Conservation (phyloP, 2,113 vertebrate genomes). For the Oplegnathus fasciatus region DNA sequence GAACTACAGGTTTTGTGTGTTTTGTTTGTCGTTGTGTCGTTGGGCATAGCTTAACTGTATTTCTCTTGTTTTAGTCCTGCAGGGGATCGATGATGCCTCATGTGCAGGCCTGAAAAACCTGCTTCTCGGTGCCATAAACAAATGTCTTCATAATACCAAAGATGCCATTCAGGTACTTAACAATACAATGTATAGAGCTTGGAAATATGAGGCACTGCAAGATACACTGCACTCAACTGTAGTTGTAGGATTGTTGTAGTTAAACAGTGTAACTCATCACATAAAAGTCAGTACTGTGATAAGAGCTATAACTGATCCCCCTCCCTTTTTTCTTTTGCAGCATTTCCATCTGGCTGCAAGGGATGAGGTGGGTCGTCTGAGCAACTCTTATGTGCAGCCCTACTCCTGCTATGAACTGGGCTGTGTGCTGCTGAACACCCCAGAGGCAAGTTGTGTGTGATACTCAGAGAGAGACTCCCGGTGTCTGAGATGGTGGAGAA, state of each 20-base stretch:
- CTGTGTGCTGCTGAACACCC: conserved; percentile 90
- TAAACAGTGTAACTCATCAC: neutral
- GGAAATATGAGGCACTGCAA: neutral
- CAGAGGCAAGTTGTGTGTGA: conserved; percentile 85
- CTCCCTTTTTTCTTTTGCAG: conserved; percentile 63
- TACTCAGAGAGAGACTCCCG: neutral
- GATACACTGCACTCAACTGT: neutral
- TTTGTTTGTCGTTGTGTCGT: neutral
- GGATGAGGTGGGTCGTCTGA: conserved; percentile 90
- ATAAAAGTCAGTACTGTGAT: neutral
- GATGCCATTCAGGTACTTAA: conserved; percentile 90
- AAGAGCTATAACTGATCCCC: neutral
- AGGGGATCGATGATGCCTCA: conserved; percentile 88
- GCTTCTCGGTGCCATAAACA: conserved; percentile 94
- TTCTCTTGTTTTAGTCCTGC: conserved; percentile 84
- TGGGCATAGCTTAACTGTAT: neutral
- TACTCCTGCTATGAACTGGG: conserved; percentile 95
- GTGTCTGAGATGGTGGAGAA: conserved; percentile 3
- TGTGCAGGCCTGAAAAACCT: conserved; percentile 90
- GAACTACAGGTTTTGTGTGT: neutral
- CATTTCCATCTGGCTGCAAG: conserved; percentile 91
- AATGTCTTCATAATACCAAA: conserved; percentile 91
- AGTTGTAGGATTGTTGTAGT: neutral
- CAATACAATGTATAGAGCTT: neutral
- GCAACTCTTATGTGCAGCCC: conserved; percentile 92